Base-by-base conservation (phyloP, 2,797 vertebrate species). In the Myioborus melanocephalus region DNA sequence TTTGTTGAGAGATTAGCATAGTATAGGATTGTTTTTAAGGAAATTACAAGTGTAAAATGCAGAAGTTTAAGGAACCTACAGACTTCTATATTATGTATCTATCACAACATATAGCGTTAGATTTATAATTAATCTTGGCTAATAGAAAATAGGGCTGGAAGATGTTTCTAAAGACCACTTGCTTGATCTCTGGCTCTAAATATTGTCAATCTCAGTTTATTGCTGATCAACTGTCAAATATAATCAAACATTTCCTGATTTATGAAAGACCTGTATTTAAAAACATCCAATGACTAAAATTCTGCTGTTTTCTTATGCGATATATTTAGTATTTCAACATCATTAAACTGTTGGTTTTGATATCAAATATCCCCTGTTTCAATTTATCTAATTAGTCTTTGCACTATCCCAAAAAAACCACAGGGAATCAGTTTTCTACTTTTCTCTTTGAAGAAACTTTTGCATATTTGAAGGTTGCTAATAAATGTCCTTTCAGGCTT, bases 401-500 rank as follows among this genome's bases (percentile, higher is more conserved):
- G 9, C 2, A 6, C 37, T 75, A 57, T 44, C 23, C n/a, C 3
- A 57, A 72, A 76, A 52, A 83, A 77, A 30, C 2, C 59, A 72
- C 39, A 69, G 73, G 73, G 43, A 95, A 92, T 9, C 46, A 61
- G 70, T 92, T 90, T 89, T 75, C 14, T 68, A 49, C 57, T 81
- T 87, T 87, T 5, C 4, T 59, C 55, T 93, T 91, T 75, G 50
- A 35, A 79, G 53, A 44, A 84, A 66, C 39, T 70, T 94, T 90
- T 55, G 43, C 14, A 22, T 72, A 35, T 84, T 87, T 95, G 77
- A 92, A 94, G 56, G 66, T 82, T 87, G 50, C 64, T 96, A 93
- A 73, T 22, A 77, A 79, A 89, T 26, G 59, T 82, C 81, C 66
- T 93, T 89, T 69, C 70, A 84, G 47, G 76, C 13, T 90, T 82